Evolutionary conservation across 2,113 vertebrate species (phyloP).

Genomic region (Desmodus rotundus): DNA sequence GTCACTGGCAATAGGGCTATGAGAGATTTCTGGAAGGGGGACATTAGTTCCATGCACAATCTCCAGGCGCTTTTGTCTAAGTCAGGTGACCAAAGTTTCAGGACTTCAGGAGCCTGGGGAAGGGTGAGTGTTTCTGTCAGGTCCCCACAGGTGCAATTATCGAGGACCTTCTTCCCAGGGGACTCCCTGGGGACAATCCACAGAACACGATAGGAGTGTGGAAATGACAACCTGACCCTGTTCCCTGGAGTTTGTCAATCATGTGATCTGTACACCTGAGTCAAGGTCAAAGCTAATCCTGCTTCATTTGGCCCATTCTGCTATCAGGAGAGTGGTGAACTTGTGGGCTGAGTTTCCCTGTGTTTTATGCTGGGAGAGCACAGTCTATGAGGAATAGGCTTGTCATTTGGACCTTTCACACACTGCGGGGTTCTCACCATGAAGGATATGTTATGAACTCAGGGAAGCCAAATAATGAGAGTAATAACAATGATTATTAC

Average conservation of each 20-base stretch:
- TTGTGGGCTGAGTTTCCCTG: too few species aligned
- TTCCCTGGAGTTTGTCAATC: too few species aligned
- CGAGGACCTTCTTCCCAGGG: not conserved
- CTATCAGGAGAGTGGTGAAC: not conserved
- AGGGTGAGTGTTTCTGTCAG: not conserved
- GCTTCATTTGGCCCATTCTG: not conserved
- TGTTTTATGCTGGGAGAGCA: not conserved
- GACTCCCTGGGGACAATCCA: accelerated
- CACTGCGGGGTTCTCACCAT: not conserved
- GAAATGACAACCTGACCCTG: too few species aligned
- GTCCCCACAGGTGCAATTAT: too few species aligned
- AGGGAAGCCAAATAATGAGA: not conserved
- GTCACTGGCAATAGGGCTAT: not conserved
- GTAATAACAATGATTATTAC: not conserved
- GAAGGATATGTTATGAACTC: not conserved
- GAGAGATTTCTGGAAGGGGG: not conserved
- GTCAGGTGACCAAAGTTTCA: not conserved
- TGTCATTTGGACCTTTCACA: not conserved
- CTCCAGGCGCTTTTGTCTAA: not conserved
- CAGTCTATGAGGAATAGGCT: not conserved
- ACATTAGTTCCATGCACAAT: not conserved
- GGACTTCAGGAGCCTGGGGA: not conserved
- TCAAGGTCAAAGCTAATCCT: not conserved
- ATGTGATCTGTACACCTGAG: not conserved
- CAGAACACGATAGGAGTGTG: not conserved